Evolutionary conservation across 2,113 vertebrate species (phyloP).

Genomic region (Anthoscopus minutus): DNA sequence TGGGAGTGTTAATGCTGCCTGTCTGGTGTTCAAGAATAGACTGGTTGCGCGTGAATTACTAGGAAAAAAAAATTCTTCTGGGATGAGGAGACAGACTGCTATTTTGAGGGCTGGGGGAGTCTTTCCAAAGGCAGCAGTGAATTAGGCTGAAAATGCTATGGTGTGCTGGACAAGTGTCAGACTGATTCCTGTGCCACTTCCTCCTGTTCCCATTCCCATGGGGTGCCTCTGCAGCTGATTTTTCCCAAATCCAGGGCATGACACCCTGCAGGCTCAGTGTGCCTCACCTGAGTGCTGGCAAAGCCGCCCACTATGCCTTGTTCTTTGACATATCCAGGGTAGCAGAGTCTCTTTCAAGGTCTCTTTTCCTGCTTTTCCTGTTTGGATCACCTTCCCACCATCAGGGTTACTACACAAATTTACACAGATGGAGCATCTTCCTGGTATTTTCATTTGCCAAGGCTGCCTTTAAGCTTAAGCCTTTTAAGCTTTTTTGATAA

Average conservation of each 20-base stretch:
- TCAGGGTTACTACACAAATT: neutral
- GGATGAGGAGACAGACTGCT: neutral
- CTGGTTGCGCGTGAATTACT: neutral
- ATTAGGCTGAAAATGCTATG: neutral
- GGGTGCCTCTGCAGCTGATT: neutral
- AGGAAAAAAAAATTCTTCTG: neutral
- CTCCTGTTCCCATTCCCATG: neutral
- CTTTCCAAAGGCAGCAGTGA: neutral
- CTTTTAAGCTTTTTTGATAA: neutral
- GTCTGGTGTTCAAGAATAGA: neutral
- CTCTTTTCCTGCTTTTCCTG: neutral
- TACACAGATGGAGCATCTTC: neutral
- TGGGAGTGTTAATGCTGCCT: neutral
- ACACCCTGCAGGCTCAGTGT: neutral
- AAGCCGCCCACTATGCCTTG: neutral
- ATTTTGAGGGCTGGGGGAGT: neutral
- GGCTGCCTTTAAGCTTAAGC: neutral
- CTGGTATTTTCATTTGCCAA: neutral
- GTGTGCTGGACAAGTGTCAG: neutral
- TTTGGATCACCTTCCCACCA: neutral
- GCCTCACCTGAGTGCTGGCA: neutral
- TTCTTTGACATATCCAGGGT: neutral
- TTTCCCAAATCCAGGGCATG: neutral
- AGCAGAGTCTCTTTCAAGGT: neutral
- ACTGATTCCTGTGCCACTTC: neutral